phyloP scores from a whole-genome alignment of 1,140 invertebrate genomes.

The Cyphomyrmex costatus region DNA sequence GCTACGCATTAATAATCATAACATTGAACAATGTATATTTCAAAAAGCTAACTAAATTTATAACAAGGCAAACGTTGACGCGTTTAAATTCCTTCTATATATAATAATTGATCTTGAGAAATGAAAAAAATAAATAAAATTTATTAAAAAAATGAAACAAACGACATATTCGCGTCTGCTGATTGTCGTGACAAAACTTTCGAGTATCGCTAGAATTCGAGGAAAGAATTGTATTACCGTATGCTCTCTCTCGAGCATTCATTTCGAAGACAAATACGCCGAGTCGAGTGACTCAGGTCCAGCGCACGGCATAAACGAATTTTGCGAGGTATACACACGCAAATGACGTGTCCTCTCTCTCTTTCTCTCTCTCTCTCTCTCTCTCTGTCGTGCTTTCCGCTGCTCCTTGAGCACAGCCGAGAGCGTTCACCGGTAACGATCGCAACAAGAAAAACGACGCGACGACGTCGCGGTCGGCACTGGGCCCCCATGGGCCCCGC shows the following conservation, averaged over 20 bases:
- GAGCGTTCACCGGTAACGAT: conserved; percentile 37
- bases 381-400: neutral
- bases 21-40: neutral
- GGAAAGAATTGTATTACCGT: conserved; percentile 1
- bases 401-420: neutral
- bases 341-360: conserved; percentile 17
- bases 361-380: too few relatives aligned
- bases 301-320: conserved; percentile 31
- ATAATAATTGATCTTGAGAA: neutral
- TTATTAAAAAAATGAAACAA: neutral
- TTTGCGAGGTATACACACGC: conserved; percentile 30
- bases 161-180: neutral
- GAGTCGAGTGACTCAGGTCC: neutral
- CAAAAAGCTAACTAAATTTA: neutral
- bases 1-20: neutral
- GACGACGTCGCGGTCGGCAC: neutral
- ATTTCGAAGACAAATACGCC: conserved; percentile 33
- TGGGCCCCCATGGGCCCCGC: neutral
- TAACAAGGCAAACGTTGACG: neutral
- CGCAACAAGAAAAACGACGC: conserved; percentile 33
- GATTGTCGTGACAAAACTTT: neutral
- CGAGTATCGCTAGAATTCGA: neutral
- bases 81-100: neutral
- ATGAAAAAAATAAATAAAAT: conserved; percentile 7
- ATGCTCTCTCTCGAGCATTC: conserved; percentile 17